These are phyloP conservation scores for Zeus faber DNA, from an alignment of 2,113 vertebrate genomes.

Conservation along the genomic window DNA sequence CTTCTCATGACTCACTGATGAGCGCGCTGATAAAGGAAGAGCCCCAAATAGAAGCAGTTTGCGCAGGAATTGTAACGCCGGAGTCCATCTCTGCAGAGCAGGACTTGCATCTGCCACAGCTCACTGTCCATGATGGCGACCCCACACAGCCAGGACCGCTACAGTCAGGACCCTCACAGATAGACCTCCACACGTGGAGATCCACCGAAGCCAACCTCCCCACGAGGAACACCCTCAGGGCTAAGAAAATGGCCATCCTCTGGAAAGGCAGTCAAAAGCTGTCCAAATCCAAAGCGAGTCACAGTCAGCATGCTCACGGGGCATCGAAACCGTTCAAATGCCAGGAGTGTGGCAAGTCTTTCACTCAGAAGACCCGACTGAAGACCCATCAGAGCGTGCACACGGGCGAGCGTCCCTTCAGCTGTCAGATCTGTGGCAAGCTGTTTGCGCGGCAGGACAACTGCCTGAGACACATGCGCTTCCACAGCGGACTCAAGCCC, in stretches of 20 bases:
- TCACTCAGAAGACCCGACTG: conserved; percentile 61
- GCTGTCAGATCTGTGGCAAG: conserved; percentile 62
- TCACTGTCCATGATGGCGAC: neutral
- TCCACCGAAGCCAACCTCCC: neutral
- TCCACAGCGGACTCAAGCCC: conserved; percentile 54
- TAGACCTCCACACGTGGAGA: neutral
- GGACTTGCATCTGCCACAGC: too few relatives aligned
- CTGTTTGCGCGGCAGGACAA: conserved; percentile 64
- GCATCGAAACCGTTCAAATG: conserved; percentile 51
- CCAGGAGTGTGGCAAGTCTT: conserved; percentile 63
- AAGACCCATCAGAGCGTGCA: conserved; percentile 66
- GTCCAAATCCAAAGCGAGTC: conserved; percentile 38
- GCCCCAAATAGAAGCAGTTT: neutral
- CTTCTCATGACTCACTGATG: neutral
- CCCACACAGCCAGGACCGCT: neutral
- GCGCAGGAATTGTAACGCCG: neutral
- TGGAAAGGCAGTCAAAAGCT: conserved; percentile 34
- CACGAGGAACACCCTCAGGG: conserved; percentile 6
- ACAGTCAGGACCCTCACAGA: conserved; percentile 4
- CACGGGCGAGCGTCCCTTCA: conserved; percentile 65
- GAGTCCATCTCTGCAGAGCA: neutral
- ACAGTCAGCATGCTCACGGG: conserved; percentile 53
- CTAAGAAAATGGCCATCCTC: conserved; percentile 2
- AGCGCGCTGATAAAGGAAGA: conserved; percentile 32
- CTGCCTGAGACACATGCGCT: conserved; percentile 60